Conservation (phyloP, 2,888 invertebrate species). For the Drosophila nr. perissopoda region DNA sequence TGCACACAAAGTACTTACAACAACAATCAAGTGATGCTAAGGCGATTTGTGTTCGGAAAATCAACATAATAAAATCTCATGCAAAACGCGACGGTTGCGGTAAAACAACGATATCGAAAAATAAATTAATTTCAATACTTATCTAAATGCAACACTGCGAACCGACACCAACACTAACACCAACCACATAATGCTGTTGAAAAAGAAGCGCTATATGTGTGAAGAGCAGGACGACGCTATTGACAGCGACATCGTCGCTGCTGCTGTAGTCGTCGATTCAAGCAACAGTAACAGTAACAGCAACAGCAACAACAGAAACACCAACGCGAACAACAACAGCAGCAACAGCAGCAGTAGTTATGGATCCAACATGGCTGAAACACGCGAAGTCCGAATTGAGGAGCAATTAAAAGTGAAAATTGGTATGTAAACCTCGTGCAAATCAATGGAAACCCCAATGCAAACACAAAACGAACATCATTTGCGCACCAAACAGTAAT, state of each 20-base stretch:
- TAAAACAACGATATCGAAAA: conserved; percentile 41
- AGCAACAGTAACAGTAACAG: conserved; percentile 62
- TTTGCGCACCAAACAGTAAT: conserved; percentile 11
- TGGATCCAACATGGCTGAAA: conserved; percentile 97
- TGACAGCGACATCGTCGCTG: conserved; percentile 64
- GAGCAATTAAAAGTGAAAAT: conserved; percentile 97
- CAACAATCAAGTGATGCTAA: conserved; percentile 52
- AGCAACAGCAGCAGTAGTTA: conserved; percentile 86
- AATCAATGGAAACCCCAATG: conserved; percentile 52
- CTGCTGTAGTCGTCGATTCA: conserved; percentile 52
- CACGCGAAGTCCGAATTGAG: conserved; percentile 95
- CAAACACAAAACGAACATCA: conserved; percentile 30
- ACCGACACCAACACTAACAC: conserved; percentile 51
- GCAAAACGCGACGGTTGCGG: conserved; percentile 36
- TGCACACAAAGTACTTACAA: conserved; percentile 24
- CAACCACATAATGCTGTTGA: conserved; percentile 79
- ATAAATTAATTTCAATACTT: conserved; percentile 51
- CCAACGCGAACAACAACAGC: conserved; percentile 67
- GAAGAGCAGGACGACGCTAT: conserved; percentile 79
- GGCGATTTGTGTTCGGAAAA: conserved; percentile 44
- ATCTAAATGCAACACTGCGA: conserved; percentile 68
- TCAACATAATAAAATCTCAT: conserved; percentile 30
- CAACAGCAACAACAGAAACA: conserved; percentile 76
- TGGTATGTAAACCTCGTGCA: conserved; percentile 88
- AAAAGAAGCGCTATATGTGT: conserved; percentile 82